Evolutionary conservation across 2,113 vertebrate genomes (phyloP), one percentile per base, ranked within the genome.

Genomic region (Percina caprodes): DNA sequence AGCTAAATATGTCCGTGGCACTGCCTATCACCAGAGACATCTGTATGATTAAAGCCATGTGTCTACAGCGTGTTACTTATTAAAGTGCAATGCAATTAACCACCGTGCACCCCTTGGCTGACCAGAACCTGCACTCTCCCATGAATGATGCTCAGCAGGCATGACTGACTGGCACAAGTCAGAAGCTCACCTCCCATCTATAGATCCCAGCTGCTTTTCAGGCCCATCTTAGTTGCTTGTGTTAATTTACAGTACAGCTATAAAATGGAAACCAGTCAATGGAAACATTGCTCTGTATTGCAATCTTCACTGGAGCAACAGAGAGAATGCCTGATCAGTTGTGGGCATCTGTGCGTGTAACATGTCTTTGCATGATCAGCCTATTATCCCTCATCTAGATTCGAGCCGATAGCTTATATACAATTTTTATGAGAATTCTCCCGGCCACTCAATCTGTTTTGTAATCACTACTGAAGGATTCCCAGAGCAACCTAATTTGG

Each of bases 1-100:
- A 46, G 56, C 35, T 79, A 80, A 72, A 80, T 73, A 33, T 77
- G 77, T 81, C 90, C 84, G 51, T 69, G 55, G 39, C 23, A 46
- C 62, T 56, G 76, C 52, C 80, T 78, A 87, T 89, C 87, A 84
- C 62, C 69, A 51, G 63, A 80, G 88, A 91, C 82, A 82, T 91
- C 84, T 81, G 86, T 82, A 71, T 90, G 88, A 93, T 92, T 92
- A 89, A 92, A 88, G 74, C 69, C 80, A 83, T 66, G 67, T 73
- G 79, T 85, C 86, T 86, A 89, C 88, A 83, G 70, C 66, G 68
- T 92, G 85, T 89, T 86, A 95, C 92, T 93, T 93, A 92, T 94
- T 90, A 88, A 89, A 93, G 91, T 88, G 89, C 81, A 88, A 74
- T 87, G 87, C 89, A 94, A 94, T 94, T 94, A 94, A 83, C 70